These are phyloP conservation scores for Netelia virgata DNA, from an alignment of 2,888 invertebrate genomes.

Conservation along the genomic window DNA sequence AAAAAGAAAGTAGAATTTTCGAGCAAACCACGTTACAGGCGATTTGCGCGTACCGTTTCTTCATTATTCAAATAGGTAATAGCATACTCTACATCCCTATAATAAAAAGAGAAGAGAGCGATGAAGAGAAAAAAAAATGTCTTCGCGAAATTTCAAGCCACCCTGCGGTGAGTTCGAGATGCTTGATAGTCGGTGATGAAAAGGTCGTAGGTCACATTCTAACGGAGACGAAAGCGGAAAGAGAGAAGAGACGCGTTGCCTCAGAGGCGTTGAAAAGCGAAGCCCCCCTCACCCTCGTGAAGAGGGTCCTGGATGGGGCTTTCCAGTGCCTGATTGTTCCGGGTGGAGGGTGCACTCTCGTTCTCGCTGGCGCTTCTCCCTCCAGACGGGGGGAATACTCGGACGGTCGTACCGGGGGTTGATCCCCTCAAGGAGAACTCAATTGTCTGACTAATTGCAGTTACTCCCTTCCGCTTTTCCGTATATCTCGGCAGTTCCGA, in stretches of 20 bases:
- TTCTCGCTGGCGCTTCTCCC: constrained; percentile 7
- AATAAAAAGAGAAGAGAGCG: constrained; percentile 45
- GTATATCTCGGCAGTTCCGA: constrained; percentile 49
- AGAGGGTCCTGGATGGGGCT: constrained; percentile 30
- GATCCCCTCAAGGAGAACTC: constrained; percentile 78
- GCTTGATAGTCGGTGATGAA: constrained; percentile 53
- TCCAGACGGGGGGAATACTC: constrained; percentile 59
- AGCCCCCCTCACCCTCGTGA: constrained; percentile 11
- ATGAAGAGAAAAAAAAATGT: constrained; percentile 36
- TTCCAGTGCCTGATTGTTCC: constrained; percentile 62
- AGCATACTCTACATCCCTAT: constrained; percentile 35
- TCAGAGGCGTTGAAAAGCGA: constrained; percentile 47
- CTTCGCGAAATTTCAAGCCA: constrained; percentile 24
- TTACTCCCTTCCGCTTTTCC: constrained; percentile 71
- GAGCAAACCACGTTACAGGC: constrained; percentile 13
- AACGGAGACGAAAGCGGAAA: constrained; percentile 5
- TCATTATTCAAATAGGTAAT: constrained; percentile 61
- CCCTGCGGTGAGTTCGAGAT: constrained; percentile 26
- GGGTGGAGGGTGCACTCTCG: constrained; percentile 6
- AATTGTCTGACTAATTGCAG: constrained; percentile 82
- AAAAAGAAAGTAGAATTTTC: constrained; percentile 14
- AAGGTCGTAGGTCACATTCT: constrained; percentile 60
- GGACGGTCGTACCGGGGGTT: constrained; percentile 64
- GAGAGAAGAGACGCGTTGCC: constrained; percentile 9
- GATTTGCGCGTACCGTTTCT: constrained; percentile 56